Evolutionary conservation across 2,797 vertebrate genomes (phyloP).

Genomic region (Astyanax mexicanus): DNA sequence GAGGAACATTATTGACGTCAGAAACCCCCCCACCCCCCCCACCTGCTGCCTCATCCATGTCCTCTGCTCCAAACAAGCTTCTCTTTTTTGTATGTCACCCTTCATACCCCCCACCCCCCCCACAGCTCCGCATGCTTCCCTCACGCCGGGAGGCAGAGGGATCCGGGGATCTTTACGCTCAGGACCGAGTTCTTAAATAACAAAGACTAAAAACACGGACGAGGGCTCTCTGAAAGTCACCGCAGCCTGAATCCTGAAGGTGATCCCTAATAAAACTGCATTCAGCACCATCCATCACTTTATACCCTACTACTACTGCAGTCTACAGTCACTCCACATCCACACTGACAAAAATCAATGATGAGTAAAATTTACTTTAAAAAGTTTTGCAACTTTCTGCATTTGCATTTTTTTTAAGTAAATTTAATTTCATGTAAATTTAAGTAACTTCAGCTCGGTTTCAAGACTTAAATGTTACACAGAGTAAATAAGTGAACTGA

Average conservation of each 20-base stretch:
- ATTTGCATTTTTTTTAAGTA: too few species aligned
- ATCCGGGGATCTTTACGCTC: slow-evolving; percentile 14
- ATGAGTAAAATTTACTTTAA: too few species aligned
- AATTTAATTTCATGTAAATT: too few species aligned
- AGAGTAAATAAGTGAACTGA: too few species aligned
- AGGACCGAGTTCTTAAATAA: slow-evolving; percentile 9
- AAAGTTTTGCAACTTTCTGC: too few species aligned
- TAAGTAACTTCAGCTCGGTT: too few species aligned
- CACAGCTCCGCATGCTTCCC: neutral
- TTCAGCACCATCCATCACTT: neutral
- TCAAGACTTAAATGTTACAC: too few species aligned
- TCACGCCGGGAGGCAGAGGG: neutral
- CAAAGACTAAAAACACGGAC: slow-evolving; percentile 1
- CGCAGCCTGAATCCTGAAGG: neutral
- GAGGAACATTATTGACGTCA: slow-evolving; percentile 83
- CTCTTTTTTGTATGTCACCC: neutral
- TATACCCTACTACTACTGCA: neutral
- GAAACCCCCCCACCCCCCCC: slow-evolving; percentile 55
- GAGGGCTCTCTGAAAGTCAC: neutral
- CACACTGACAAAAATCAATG: too few species aligned
- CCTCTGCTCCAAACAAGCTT: slow-evolving; percentile 81
- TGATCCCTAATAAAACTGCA: neutral
- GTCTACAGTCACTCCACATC: neutral
- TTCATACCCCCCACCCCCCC: neutral
- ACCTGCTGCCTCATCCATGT: slow-evolving; percentile 79